Conservation (phyloP, 1,140 invertebrate species). For the Brevipalpus yothersi region DNA sequence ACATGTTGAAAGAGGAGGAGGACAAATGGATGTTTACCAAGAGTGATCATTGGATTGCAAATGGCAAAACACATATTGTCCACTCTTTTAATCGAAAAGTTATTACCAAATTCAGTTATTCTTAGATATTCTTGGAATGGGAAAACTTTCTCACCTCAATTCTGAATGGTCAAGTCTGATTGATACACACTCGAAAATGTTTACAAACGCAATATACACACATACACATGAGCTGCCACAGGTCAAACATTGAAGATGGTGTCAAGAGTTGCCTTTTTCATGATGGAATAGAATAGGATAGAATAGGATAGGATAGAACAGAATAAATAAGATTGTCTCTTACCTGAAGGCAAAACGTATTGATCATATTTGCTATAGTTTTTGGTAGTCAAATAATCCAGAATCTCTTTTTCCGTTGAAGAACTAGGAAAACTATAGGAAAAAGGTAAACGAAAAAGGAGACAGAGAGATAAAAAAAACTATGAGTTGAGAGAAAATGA, state of each 20-base stretch:
- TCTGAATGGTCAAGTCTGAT: background rate
- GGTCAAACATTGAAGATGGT: background rate
- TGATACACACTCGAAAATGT: background rate
- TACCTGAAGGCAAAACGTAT: background rate
- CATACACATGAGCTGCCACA: background rate
- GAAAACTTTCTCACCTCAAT: background rate
- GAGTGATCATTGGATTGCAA: no score
- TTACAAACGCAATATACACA: background rate
- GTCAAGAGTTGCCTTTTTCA: background rate
- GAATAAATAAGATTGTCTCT: background rate
- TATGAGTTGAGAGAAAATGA: no score
- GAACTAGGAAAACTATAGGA: no score
- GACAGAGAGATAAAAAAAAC: no score
- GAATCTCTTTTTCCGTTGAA: background rate
- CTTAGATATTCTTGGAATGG: background rate
- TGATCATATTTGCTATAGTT: background rate
- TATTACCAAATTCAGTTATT: no score
- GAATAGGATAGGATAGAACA: background rate
- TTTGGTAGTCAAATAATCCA: background rate
- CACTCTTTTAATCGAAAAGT: no score
- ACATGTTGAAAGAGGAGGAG: no score
- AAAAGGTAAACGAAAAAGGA: no score
- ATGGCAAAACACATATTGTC: no score
- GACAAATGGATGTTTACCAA: no score
- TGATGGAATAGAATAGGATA: background rate